Conservation (phyloP, 2,797 vertebrate genomes). For the Urocyon cinereoargenteus region DNA sequence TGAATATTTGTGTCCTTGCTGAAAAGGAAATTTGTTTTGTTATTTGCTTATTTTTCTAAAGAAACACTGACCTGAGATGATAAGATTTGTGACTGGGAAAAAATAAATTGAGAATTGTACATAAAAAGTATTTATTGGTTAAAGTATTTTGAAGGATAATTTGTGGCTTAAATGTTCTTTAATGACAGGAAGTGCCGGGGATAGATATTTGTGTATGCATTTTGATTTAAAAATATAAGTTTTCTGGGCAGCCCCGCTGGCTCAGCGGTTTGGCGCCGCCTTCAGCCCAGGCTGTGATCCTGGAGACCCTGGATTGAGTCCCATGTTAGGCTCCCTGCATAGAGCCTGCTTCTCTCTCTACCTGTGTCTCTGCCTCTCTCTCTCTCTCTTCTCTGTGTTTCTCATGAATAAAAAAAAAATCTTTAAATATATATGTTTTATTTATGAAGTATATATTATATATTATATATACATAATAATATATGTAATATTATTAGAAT, state of each 20-base stretch:
- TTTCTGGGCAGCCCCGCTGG: not conserved
- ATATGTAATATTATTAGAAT: too few species aligned
- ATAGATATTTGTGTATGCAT: not conserved
- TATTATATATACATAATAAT: too few species aligned
- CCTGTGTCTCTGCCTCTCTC: too few species aligned
- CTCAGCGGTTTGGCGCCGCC: too few species aligned
- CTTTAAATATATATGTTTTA: not conserved
- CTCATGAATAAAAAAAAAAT: too few species aligned
- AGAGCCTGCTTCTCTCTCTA: too few species aligned
- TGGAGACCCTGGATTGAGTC: too few species aligned
- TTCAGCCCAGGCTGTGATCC: too few species aligned
- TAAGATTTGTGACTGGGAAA: not conserved
- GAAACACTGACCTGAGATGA: not conserved
- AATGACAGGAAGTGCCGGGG: not conserved
- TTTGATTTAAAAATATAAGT: not conserved
- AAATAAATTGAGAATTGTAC: not conserved
- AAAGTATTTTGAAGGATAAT: not conserved
- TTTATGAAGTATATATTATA: not conserved
- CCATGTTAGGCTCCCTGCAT: too few species aligned
- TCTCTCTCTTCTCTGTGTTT: too few species aligned
- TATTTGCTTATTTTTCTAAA: not conserved
- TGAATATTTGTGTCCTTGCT: not conserved
- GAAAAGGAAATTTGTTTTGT: not conserved
- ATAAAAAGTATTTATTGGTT: not conserved
- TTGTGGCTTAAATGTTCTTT: not conserved